Conservation (phyloP, 2,113 vertebrate genomes). For the Callipepla squamata region DNA sequence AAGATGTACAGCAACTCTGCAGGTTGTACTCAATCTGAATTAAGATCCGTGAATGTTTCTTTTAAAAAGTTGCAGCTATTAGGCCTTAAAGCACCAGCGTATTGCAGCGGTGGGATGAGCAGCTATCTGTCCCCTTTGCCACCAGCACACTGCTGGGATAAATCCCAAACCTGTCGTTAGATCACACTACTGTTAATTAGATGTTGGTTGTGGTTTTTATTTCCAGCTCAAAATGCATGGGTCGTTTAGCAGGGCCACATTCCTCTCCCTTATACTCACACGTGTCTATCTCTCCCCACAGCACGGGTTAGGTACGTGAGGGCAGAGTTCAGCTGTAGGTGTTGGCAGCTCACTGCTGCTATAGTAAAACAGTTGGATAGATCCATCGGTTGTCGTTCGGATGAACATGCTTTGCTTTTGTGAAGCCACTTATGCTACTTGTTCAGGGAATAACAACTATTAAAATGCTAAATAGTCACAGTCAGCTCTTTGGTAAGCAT, state of each 20-base stretch:
- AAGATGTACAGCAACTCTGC: slow-evolving; percentile 66
- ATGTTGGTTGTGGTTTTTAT: neutral
- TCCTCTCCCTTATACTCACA: neutral
- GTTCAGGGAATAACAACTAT: neutral
- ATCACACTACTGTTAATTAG: neutral
- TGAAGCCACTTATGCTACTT: slow-evolving; percentile 9
- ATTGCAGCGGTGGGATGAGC: slow-evolving; percentile 27
- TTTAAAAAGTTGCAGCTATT: slow-evolving; percentile 48
- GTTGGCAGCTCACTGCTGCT: slow-evolving; percentile 26
- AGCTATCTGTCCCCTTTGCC: neutral
- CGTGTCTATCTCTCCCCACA: neutral
- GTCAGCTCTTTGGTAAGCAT: slow-evolving; percentile 32
- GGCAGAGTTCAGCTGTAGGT: neutral
- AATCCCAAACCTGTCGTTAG: slow-evolving; percentile 29
- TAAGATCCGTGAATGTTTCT: neutral
- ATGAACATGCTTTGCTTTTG: neutral
- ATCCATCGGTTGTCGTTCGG: neutral
- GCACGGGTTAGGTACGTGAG: accelerated
- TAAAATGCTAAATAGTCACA: neutral
- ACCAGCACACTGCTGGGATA: neutral
- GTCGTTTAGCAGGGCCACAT: neutral
- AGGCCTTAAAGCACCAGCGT: slow-evolving; percentile 66
- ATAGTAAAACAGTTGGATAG: neutral
- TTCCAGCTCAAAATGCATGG: slow-evolving; percentile 1
- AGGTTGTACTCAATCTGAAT: slow-evolving; percentile 56